Evolutionary conservation across 2,888 invertebrate species (phyloP), one percentile per base, ranked within the genome.

Genomic region (Leptopilina myrica): DNA sequence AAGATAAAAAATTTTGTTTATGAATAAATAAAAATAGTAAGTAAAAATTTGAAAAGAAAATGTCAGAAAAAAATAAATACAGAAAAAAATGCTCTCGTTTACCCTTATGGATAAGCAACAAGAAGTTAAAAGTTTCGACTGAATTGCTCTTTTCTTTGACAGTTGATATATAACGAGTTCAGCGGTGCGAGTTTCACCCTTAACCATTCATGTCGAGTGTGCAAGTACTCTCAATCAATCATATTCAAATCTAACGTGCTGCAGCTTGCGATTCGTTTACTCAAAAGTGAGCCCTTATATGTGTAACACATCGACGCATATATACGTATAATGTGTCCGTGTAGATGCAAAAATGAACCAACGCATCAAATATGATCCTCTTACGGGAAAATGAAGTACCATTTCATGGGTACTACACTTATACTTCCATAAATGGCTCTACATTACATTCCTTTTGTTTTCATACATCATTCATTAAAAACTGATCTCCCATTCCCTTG

Each of bases 211-310:
- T 84, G 87, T 88, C 86, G 82, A 76, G 80, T 84, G 80, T 81
- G 79, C 79, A 80, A 84, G 81, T 86, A 84, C 87, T 87, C 87
- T 89, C 87, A 82, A 89, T 89, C 89, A 89, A 89, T 89, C 89
- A 89, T 88, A 87, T 88, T 89, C 88, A 89, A 86, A 89, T 87
- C 84, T 85, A 84, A 82, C 78, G 64, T 15, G 9, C 49, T 56
- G 62, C 5, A 78, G 79, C 79, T 78, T 77, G 46, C 78, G 75
- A 78, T 79, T 84, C 85, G 78, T 82, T 79, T 73, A 73, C 53
- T 81, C 66, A 84, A 73, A 66, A 79, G 64, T 49, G 69, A 76
- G 40, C 65, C 64, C 77, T 73, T 73, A 26, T 73, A 53, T 73
- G 26, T 73, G 8, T n/a, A 56, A 49, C 12, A 49, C 49, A 49